Base-by-base conservation (phyloP, 1,140 invertebrate genomes). In the Mercenaria mercenaria region DNA sequence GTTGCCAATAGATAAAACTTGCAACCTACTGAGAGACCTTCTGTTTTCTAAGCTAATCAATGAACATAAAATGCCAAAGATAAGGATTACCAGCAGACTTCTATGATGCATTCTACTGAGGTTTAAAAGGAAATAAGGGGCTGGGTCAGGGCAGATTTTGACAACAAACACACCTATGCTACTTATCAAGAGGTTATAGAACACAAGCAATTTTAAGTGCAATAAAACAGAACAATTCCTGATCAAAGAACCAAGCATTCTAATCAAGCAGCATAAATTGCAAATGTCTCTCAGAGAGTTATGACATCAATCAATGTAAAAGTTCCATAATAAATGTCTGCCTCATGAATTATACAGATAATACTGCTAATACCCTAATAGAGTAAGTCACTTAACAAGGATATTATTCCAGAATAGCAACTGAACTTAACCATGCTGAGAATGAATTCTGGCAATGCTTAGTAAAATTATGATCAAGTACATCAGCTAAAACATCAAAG, bases 401-500 rank as follows among this genome's bases (percentile, higher is more conserved):
- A 41, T 74, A 74, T 26, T 15, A 41, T 41, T 74, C 69, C 26
- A 41, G 43, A 50, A 52, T 26, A 76, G 43, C 11, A 29, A 43
- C 26, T 50, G 39, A 26, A 18, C n/a, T 23, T 29, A 29, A 26
- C 41, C 39, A 76, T 52, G 47, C 47, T 50, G 47, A 79, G 76
- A 79, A 79, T 26, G 47, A 26, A 79, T 59, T 79, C 76, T 52
- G 43, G 47, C 4, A 52, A 79, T 79, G 47, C 29, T 26, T 52
- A 56, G 32, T 11, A 79, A 77, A 79, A 56, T 52, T 52, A 56
- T 20, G 23, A 79, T 79, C 76, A 52, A 79, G 43, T 4, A 59
- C 23, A 26, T 50, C 29, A 11, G 10, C 6, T 8, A 52, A 77
- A 79, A 79, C 47, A 79, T 79, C 76, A 79, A 79, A 79, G 76